Evolutionary conservation across 2,113 vertebrate species (phyloP), one percentile per base, ranked within the genome.

Genomic region (Microcebus tavaratra): DNA sequence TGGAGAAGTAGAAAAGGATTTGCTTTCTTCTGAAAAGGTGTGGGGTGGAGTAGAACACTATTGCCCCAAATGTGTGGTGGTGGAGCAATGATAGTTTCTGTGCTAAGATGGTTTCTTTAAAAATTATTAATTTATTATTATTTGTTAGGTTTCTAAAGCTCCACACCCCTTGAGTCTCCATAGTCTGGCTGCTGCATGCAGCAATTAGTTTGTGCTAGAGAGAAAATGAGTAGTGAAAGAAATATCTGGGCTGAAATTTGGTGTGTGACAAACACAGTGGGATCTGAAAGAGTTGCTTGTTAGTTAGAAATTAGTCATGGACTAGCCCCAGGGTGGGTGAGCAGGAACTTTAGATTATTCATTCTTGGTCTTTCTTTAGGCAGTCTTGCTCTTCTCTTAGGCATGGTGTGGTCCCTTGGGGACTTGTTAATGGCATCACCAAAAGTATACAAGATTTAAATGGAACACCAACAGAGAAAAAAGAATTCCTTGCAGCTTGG

Each of bases 161-260:
- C 53, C 39, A 21, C 76, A 76, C 20, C 88, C 73, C 79, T 18
- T 39, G 20, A 31, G 55, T 48, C 61, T 86, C 29, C 55, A 34
- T 91, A 94, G 55, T 27, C 61, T 63, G n/a, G 63, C 29, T 92
- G 53, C 61, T 79, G 36, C 39, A 23, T 36, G 29, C 7, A 81
- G 94, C 65, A 92, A 90, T 96, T 91, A 91, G 80, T 88, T 85
- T 92, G 63, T 97, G 67, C 93, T 78, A 72, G 82, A 86, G 92
- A 96, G 86, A 88, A 94, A 94, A 73, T n/a, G 88, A 92, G 11
- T 42, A 23, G 36, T 68, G 89, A 95, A 93, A 91, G 88, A 86
- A 63, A n/a, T 76, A 67, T 78, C 78, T 34, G 81, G 72, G 72
- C 87, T 94, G 78, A 55, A 53, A 50, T 88, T 84, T 14, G 10